Percentiles rank a stretch among this genome's conserved stretches.
Evolutionary conservation across 2,888 invertebrate genomes (phyloP).

Genomic region (Lasiommata megera): DNA sequence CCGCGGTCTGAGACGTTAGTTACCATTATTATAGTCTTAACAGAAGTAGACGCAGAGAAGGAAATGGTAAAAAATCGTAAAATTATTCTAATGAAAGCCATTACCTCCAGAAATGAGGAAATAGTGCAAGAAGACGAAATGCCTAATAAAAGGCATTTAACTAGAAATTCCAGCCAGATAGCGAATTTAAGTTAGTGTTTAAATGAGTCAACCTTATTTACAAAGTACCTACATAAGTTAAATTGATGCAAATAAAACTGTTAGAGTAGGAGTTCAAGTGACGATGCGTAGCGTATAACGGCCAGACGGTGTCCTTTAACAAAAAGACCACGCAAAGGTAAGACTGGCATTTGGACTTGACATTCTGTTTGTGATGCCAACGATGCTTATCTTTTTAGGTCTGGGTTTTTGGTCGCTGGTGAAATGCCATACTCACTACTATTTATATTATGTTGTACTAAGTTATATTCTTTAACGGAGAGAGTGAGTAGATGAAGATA

Average conservation of each 20-base stretch:
- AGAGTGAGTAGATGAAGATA: too few species aligned
- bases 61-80: too few species aligned
- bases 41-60: too few species aligned
- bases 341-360: conserved; percentile 23
- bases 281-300: conserved; percentile 22
- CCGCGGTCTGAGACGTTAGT: too few species aligned
- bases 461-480: not conserved
- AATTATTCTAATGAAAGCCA: too few species aligned
- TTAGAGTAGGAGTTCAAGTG: conserved; percentile 18
- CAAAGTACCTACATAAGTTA: not conserved
- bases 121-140: too few species aligned
- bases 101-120: too few species aligned
- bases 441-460: not conserved
- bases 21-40: too few species aligned
- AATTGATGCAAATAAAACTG: conserved; percentile 19
- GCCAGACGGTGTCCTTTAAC: conserved; percentile 19
- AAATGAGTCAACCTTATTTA: not conserved
- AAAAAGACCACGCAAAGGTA: conserved; percentile 23
- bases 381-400: conserved; percentile 16
- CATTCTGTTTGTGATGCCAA: conserved; percentile 25
- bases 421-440: not conserved
- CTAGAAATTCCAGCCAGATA: too few species aligned
- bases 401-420: conserved; percentile 6
- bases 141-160: too few species aligned
- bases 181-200: too few species aligned